Evolutionary conservation across 1,140 invertebrate species (phyloP), one percentile per base, ranked within the genome.

Genomic region (Nautilus pompilius): DNA sequence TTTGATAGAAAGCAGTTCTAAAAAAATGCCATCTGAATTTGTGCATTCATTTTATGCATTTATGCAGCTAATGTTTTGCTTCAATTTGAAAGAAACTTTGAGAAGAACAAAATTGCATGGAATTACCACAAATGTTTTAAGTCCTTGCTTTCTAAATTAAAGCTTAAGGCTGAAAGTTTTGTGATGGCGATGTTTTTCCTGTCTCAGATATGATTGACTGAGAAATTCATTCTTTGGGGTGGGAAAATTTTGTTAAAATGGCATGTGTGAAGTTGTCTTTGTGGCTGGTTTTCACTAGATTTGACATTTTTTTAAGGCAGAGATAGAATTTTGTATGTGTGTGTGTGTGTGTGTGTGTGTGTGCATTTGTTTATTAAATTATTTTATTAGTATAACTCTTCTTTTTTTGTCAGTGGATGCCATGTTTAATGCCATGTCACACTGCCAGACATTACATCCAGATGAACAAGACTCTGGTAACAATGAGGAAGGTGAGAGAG

Each of bases 381-480:
- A 22, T 17, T 1, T 53, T n/a, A 17, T 13, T 22, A 48, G 32
- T 32, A 15, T 29, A 8, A 45, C 61, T 46, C 36, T 41, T 60
- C 8, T 57, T 20, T 60, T 36, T 77, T 77, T n/a, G n/a, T 6
- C 70, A 81, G 79, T 91, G 69, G 84, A 88, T 58, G 74, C 80
- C 26, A 88, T 91, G 84, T 91, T 88, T 78, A 78, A 86, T 69
- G 87, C 89, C n/a, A 87, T 91, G 84, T 87, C 82, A 65, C 80
- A 87, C 29, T 91, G 90, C 73, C 89, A 90, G 79, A 85, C 86
- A 30, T 80, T 89, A 29, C 87, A 89, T 82, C 88, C 88, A 29
- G 88, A 89, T 78, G 83, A 86, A 60, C 79, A 87, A 66, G 86
- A 88, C 36, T 53, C 49, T 28, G 24, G 20, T 6, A 13, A 55